Evolutionary conservation across 2,797 vertebrate species (phyloP).

Genomic region (Notamacropus eugenii): DNA sequence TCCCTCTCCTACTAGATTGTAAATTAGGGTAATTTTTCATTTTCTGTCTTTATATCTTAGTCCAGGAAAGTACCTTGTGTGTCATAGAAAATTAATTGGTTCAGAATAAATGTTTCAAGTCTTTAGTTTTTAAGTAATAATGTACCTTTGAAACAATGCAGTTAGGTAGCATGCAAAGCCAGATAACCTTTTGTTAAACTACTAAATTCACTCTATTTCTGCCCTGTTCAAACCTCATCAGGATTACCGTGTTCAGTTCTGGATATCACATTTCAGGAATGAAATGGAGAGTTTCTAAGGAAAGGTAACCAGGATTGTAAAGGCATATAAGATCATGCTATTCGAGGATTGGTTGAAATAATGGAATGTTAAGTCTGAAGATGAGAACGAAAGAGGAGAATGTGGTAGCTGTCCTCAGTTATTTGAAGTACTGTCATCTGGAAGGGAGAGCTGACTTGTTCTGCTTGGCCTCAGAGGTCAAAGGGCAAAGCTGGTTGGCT

Average conservation of each 20-base stretch:
- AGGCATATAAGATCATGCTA: not conserved
- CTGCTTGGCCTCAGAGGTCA: not conserved
- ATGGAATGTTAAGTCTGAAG: not conserved
- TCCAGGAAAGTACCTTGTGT: not conserved
- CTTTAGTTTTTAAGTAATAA: not conserved
- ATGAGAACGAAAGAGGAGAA: not conserved
- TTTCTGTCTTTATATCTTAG: not conserved
- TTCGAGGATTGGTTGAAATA: not conserved
- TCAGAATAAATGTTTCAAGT: not conserved
- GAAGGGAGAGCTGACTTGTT: not conserved
- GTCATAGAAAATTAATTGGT: not conserved
- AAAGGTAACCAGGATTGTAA: not conserved
- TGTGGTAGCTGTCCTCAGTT: not conserved
- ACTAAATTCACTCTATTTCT: not conserved
- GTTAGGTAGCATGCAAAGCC: not conserved
- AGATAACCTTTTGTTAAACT: not conserved
- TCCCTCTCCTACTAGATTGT: not conserved
- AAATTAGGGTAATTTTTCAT: not conserved
- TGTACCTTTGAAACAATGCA: not conserved
- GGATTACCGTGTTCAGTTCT: not conserved
- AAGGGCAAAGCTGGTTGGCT: not conserved
- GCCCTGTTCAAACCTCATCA: not conserved
- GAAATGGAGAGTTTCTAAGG: not conserved
- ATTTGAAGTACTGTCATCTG: not conserved
- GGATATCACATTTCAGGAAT: not conserved